These are phyloP conservation scores for Geotrupes spiniger DNA, from an alignment of 2,888 invertebrate genomes.

Conservation along the genomic window DNA sequence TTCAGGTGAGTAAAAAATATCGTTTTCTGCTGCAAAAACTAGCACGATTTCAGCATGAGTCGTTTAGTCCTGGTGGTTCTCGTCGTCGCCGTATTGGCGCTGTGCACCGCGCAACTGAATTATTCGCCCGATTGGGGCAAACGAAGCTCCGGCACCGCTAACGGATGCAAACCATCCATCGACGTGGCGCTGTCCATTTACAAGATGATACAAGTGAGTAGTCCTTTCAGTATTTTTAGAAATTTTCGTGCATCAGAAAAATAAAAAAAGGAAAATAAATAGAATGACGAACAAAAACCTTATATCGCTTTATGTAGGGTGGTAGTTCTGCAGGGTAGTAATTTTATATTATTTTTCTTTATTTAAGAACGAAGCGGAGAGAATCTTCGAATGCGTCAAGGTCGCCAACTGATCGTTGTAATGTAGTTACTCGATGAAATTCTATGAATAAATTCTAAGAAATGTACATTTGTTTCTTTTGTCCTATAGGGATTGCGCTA, in stretches of 20 bases:
- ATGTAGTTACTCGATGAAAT: too few relatives aligned
- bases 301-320: too few relatives aligned
- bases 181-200: conserved; percentile 13
- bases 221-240: background rate
- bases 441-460: too few relatives aligned
- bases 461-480: too few relatives aligned
- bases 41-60: background rate
- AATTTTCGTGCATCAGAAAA: background rate
- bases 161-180: conserved; percentile 15
- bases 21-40: background rate
- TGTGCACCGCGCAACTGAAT: conserved; percentile 14
- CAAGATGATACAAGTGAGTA: conserved; percentile 18
- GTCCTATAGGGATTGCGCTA: too few relatives aligned
- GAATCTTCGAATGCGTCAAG: conserved; percentile 8
- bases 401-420: background rate
- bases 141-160: conserved; percentile 7
- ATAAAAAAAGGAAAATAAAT: too few relatives aligned
- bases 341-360: background rate
- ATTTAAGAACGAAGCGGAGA: conserved; percentile 3
- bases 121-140: conserved; percentile 20
- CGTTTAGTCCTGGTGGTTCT: conserved; percentile 1
- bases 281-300: too few relatives aligned
- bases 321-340: too few relatives aligned
- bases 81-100: background rate
- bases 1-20: background rate